Evolutionary conservation across 2,797 vertebrate genomes (phyloP).

Genomic region (Simalia tracyae): DNA sequence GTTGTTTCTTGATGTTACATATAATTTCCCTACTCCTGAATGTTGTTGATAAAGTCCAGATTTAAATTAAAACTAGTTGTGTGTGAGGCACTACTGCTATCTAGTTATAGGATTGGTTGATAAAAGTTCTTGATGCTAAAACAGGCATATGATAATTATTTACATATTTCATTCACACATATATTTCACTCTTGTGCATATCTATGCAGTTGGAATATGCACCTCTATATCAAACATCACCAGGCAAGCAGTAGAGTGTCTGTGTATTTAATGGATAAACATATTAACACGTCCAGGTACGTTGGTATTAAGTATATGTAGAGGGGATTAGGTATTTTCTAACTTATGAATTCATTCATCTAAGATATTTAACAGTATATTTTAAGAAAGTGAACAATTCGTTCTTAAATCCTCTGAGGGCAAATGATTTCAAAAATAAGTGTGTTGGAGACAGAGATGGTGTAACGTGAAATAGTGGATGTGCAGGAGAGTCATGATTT

Average conservation of each 20-base stretch:
- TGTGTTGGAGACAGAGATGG: neutral
- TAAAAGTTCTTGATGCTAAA: neutral
- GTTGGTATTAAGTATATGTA: neutral
- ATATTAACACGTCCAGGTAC: no score
- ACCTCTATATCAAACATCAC: neutral
- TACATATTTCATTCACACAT: neutral
- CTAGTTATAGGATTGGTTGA: neutral
- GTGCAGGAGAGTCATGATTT: neutral
- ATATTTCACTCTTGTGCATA: neutral
- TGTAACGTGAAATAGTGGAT: neutral
- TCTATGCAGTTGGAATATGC: no score
- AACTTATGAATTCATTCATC: neutral
- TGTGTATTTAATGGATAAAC: neutral
- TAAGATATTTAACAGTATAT: slow-evolving; percentile 9
- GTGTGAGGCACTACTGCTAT: neutral
- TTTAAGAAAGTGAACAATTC: slow-evolving; percentile 11
- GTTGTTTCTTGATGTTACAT: neutral
- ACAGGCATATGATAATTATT: neutral
- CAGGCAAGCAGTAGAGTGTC: neutral
- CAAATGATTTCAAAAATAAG: slow-evolving; percentile 1
- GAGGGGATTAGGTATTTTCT: neutral
- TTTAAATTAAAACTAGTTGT: neutral
- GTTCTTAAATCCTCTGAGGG: neutral
- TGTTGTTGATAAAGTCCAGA: neutral
- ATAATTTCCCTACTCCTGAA: neutral